Percentiles rank a stretch among this genome's conserved stretches.
Evolutionary conservation across 1,140 invertebrate species (phyloP).

Genomic region (Heliconius congener): DNA sequence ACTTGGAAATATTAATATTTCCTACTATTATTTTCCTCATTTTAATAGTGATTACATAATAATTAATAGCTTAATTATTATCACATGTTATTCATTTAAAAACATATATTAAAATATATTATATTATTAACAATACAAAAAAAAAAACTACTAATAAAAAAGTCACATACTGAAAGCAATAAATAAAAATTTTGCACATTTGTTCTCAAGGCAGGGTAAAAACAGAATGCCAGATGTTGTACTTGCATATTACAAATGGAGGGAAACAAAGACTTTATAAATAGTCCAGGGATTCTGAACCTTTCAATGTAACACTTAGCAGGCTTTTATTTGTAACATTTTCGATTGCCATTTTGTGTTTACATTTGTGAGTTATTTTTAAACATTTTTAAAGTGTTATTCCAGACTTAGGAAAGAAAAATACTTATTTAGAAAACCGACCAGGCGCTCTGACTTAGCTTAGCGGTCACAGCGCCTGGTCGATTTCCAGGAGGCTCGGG

Average conservation of each 20-base stretch:
- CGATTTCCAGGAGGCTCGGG: too few species aligned
- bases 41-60: background rate
- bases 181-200: slow-evolving; percentile 6
- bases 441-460: too few species aligned
- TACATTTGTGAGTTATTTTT: background rate
- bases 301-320: slow-evolving; percentile 7
- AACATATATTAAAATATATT: too few species aligned
- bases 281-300: slow-evolving; percentile 13
- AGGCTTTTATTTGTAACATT: background rate
- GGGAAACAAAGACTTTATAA: slow-evolving; percentile 20
- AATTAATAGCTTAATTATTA: too few species aligned
- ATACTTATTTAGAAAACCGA: too few species aligned
- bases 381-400: too few species aligned
- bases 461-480: too few species aligned
- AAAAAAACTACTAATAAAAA: background rate
- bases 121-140: too few species aligned
- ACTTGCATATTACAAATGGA: slow-evolving; percentile 18
- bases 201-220: slow-evolving; percentile 13
- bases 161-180: background rate
- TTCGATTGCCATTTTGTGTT: background rate
- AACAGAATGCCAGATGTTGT: slow-evolving; percentile 10
- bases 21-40: slow-evolving; percentile 6
- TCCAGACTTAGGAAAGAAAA: too few species aligned
- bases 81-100: too few species aligned
- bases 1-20: background rate